phyloP scores from a whole-genome alignment of 2,797 vertebrate species.

The Pygocentrus nattereri region DNA sequence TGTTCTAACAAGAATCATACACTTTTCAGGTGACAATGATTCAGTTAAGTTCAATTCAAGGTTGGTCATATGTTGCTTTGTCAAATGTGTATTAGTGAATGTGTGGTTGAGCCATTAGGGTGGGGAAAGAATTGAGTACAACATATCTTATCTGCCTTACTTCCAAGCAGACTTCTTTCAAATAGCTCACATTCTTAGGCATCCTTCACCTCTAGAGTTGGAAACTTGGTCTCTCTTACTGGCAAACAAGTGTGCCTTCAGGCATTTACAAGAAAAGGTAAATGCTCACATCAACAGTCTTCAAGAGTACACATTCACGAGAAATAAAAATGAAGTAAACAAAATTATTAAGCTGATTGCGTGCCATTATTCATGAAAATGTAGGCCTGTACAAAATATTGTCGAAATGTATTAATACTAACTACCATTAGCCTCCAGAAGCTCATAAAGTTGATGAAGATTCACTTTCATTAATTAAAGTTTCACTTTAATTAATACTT shows the following conservation, averaged over 20 bases:
- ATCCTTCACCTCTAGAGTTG: conserved; percentile 54
- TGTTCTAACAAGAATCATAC: neutral
- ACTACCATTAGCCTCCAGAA: neutral
- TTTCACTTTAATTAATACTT: neutral
- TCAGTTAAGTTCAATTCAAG: conserved; percentile 24
- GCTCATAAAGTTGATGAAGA: neutral
- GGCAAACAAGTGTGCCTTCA: neutral
- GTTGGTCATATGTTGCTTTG: neutral
- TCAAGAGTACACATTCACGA: neutral
- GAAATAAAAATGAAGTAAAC: neutral
- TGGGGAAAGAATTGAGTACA: conserved; percentile 46
- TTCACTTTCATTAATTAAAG: too few relatives aligned
- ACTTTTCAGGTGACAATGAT: neutral
- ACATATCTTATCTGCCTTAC: conserved; percentile 61
- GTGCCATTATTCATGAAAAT: neutral
- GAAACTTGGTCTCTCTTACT: conserved; percentile 26
- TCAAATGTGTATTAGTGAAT: neutral
- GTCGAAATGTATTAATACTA: neutral
- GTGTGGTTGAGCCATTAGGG: conserved; percentile 8
- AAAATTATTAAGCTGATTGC: neutral
- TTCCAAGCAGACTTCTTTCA: conserved; percentile 61
- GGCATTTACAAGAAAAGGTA: neutral
- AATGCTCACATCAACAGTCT: too few relatives aligned
- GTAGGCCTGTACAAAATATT: neutral
- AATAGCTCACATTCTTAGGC: conserved; percentile 71